These are phyloP conservation scores for Volucella bombylans DNA, from an alignment of 2,888 invertebrate genomes.

Conservation along the genomic window DNA sequence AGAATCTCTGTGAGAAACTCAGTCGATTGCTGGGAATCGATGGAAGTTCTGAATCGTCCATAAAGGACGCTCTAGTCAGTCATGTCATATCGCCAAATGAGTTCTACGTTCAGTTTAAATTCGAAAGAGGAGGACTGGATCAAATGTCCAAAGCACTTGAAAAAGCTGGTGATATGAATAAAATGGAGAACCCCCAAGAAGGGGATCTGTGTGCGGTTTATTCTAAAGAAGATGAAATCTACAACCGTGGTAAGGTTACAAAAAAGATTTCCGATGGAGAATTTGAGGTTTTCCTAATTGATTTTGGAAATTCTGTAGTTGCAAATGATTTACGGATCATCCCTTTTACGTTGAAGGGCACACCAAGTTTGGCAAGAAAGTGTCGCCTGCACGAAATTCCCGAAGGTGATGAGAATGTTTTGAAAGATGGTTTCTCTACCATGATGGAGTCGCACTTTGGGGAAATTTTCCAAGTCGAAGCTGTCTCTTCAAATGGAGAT, in stretches of 20 bases:
- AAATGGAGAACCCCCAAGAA: slow-evolving; percentile 58
- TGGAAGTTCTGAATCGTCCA: slow-evolving; percentile 12
- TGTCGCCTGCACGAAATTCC: slow-evolving; percentile 78
- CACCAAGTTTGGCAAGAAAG: slow-evolving; percentile 78
- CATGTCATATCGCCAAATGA: slow-evolving; percentile 87
- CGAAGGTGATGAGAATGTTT: slow-evolving; percentile 71
- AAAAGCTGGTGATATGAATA: slow-evolving; percentile 76
- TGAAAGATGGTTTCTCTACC: slow-evolving; percentile 79
- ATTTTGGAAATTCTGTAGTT: slow-evolving; percentile 86
- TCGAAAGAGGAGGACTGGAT: slow-evolving; percentile 77
- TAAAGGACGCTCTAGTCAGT: slow-evolving; percentile 82
- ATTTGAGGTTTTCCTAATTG: slow-evolving; percentile 88
- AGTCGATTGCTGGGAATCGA: slow-evolving; percentile 76
- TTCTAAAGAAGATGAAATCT: slow-evolving; percentile 87
- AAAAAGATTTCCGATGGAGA: slow-evolving; percentile 89
- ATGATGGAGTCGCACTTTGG: slow-evolving; percentile 84
- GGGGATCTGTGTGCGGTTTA: slow-evolving; percentile 70
- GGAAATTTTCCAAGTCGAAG: slow-evolving; percentile 85
- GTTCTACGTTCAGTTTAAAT: slow-evolving; percentile 88
- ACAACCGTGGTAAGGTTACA: slow-evolving; percentile 89
- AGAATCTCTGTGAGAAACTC: slow-evolving; percentile 78
- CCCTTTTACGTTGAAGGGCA: slow-evolving; percentile 84
- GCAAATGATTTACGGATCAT: slow-evolving; percentile 84
- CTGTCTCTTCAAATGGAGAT: slow-evolving; percentile 83
- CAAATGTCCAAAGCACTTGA: slow-evolving; percentile 76